These are phyloP conservation scores for Heterochromis multidens DNA, from an alignment of 2,113 vertebrate species.

Conservation along the genomic window DNA sequence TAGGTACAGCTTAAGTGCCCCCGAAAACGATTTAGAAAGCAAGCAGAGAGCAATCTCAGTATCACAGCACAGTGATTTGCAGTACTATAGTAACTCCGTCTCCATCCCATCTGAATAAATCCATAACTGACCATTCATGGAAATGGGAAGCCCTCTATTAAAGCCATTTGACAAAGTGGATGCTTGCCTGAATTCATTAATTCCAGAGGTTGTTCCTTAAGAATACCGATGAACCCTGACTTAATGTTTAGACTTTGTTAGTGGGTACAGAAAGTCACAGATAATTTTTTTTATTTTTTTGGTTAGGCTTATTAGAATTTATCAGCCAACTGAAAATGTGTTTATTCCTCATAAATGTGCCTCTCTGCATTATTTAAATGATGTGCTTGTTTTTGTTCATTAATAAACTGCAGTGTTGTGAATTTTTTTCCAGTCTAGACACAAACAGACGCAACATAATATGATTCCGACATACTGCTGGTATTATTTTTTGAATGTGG, in stretches of 20 bases:
- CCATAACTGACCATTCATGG: constrained; percentile 56
- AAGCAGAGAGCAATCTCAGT: constrained; percentile 25
- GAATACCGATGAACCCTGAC: constrained; percentile 62
- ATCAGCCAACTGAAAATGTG: not conserved
- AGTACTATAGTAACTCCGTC: constrained; percentile 31
- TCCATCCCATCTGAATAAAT: constrained; percentile 62
- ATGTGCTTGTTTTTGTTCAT: not conserved
- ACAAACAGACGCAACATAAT: not conserved
- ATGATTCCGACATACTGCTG: not conserved
- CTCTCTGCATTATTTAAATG: not conserved
- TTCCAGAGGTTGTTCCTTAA: constrained; percentile 21
- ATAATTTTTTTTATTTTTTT: not conserved
- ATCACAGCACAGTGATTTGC: constrained; percentile 49
- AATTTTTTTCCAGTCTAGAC: not conserved
- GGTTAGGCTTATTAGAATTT: not conserved
- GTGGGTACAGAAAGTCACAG: not conserved
- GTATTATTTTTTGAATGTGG: constrained; percentile 16
- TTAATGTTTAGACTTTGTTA: constrained; percentile 6
- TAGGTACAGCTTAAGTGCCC: constrained; percentile 23
- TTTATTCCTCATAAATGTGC: not conserved
- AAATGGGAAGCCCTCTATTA: constrained; percentile 62
- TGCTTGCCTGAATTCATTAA: constrained; percentile 61
- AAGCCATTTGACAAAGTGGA: constrained; percentile 69
- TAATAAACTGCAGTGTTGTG: not conserved
- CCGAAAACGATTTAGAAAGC: constrained; percentile 33